A percentile compares a stretch with the other conserved stretches of the same genome.
These are phyloP conservation scores for Amblyopsis rosae DNA, from an alignment of 2,113 vertebrate species.

Conservation along the genomic window DNA sequence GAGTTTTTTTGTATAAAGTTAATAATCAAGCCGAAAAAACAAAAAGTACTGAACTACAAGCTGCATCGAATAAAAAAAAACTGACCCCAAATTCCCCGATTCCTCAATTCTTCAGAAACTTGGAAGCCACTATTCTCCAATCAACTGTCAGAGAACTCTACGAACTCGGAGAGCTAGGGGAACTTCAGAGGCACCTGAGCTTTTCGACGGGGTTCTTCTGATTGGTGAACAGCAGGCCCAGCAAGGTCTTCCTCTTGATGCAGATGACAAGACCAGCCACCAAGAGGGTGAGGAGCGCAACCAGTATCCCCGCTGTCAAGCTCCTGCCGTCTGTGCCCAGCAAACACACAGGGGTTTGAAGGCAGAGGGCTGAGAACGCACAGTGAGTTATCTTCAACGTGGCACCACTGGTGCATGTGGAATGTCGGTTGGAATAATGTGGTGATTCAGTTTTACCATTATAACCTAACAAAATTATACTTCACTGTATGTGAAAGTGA, in stretches of 20 bases:
- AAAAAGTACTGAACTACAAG: too few species aligned
- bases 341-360: constrained; percentile 7
- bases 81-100: too few species aligned
- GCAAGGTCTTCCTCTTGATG: constrained; percentile 86
- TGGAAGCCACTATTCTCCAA: neutral
- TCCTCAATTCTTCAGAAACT: too few species aligned
- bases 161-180: neutral
- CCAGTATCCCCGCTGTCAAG: constrained; percentile 80
- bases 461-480: too few species aligned
- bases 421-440: too few species aligned
- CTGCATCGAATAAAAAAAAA: too few species aligned
- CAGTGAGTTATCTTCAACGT: neutral
- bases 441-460: too few species aligned
- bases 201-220: constrained; percentile 90
- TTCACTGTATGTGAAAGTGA: too few species aligned
- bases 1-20: too few species aligned
- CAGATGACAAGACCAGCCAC: constrained; percentile 79
- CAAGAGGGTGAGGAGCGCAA: constrained; percentile 81
- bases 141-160: neutral
- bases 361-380: neutral
- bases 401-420: neutral
- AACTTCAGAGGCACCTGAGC: constrained; percentile 78
- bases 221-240: constrained; percentile 80
- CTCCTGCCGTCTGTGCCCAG: constrained; percentile 76
- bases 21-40: too few species aligned